These are phyloP conservation scores for Rachycentron canadum DNA, from an alignment of 2,797 vertebrate genomes.

Conservation along the genomic window DNA sequence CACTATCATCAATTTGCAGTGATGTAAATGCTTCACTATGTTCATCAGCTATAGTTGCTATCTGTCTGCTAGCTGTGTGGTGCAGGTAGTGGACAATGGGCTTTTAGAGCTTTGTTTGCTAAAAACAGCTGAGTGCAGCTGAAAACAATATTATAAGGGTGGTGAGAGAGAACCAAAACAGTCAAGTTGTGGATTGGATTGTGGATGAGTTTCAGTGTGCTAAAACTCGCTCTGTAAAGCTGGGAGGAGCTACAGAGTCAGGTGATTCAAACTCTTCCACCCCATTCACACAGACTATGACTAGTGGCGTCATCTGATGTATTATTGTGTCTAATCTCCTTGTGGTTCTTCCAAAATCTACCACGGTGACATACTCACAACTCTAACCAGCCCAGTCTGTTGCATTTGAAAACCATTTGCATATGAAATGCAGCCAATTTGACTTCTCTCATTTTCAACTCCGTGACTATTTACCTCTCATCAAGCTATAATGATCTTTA, in stretches of 20 bases:
- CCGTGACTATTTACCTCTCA: conserved; percentile 49
- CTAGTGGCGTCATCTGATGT: too few relatives aligned
- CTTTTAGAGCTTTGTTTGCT: too few relatives aligned
- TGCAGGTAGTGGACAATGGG: not conserved
- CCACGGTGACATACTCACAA: conserved; percentile 43
- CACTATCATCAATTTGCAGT: not conserved
- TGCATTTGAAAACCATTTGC: conserved; percentile 54
- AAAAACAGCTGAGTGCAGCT: too few relatives aligned
- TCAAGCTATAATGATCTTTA: conserved; percentile 54
- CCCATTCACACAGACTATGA: too few relatives aligned
- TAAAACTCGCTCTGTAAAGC: not conserved
- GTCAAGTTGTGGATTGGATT: not conserved
- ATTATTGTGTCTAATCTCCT: conserved; percentile 5
- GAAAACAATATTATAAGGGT: too few relatives aligned
- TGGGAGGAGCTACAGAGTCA: not conserved
- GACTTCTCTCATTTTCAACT: conserved; percentile 46
- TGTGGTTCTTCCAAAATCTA: conserved; percentile 21
- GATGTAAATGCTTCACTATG: not conserved
- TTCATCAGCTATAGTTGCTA: too few relatives aligned
- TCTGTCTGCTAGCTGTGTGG: not conserved
- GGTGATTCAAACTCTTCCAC: not conserved
- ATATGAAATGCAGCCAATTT: conserved; percentile 49
- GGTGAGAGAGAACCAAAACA: not conserved
- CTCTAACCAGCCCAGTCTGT: conserved; percentile 30
- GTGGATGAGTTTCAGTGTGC: too few relatives aligned